phyloP scores from a whole-genome alignment of 2,113 vertebrate species.

The Oryctolagus cuniculus region mOryCun1.1 NC_091433.1:179287501-179288000 shows the following conservation, averaged over 20 bases:
- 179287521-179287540: not conserved
- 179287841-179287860: not conserved
- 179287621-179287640: not conserved
- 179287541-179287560: not conserved
- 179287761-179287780: not conserved
- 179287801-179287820: not conserved
- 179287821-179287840: not conserved
- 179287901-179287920: not conserved
- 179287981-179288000: not conserved
- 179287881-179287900: not conserved
- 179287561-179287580: not conserved
- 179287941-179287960: not conserved
- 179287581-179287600: not conserved
- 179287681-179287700: not conserved
- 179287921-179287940: not conserved
- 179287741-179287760: not conserved
- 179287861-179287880: not conserved
- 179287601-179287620: not conserved
- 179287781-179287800: not conserved
- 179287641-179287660: not conserved
- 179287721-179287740: not conserved
- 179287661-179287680: not conserved
- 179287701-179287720: not conserved
- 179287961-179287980: not conserved
- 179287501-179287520: not conserved